phyloP scores from a whole-genome alignment of 2,888 invertebrate genomes.

The Hemithea aestivaria region DNA sequence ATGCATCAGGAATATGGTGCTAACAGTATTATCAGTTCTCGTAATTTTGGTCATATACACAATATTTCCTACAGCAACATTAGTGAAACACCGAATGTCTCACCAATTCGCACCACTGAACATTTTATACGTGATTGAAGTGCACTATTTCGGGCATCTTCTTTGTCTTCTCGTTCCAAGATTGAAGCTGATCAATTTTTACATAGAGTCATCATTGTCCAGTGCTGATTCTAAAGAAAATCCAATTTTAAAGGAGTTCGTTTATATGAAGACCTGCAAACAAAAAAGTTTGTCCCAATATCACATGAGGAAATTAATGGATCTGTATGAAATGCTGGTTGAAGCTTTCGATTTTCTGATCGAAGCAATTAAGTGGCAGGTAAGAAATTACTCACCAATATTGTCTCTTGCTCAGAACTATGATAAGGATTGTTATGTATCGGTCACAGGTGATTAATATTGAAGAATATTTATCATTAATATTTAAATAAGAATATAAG shows the following conservation, averaged over 20 bases:
- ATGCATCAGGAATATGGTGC: conserved; percentile 36
- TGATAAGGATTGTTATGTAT: no score
- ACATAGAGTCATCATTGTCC: conserved; percentile 41
- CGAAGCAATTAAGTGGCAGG: conserved; percentile 61
- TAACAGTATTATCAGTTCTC: conserved; percentile 27
- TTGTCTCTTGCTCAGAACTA: no score
- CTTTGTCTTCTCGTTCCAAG: conserved; percentile 45
- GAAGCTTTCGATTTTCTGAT: conserved; percentile 47
- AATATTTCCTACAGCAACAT: conserved; percentile 15
- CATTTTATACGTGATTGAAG: conserved; percentile 37
- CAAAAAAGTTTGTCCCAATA: conserved; percentile 19
- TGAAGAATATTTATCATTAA: no score
- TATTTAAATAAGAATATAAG: no score
- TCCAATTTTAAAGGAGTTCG: conserved; percentile 33
- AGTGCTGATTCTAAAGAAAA: conserved; percentile 25
- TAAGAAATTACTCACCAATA: no score
- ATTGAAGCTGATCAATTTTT: conserved; percentile 46
- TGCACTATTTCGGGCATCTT: conserved; percentile 49
- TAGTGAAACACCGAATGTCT: conserved; percentile 7
- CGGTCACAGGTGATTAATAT: no score
- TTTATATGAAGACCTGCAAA: conserved; percentile 27
- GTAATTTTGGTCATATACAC: conserved; percentile 22
- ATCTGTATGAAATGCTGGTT: conserved; percentile 48
- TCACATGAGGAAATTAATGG: conserved; percentile 48
- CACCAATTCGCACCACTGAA: conserved; percentile 27